These are phyloP conservation scores for Limnothrissa miodon DNA, from an alignment of 2,113 vertebrate genomes.

Conservation along the genomic window DNA sequence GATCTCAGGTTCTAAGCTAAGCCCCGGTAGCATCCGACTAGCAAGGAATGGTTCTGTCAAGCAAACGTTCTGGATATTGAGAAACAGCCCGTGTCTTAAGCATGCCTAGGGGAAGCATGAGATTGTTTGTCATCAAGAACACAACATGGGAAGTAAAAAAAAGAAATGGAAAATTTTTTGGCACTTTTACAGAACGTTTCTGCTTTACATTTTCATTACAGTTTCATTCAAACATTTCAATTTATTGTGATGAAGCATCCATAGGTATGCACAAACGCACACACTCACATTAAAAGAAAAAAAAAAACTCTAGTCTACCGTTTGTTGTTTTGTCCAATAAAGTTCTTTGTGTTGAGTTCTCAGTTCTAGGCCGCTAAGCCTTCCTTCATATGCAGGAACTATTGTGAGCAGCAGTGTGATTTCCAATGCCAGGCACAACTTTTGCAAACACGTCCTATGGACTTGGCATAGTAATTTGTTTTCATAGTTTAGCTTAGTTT, in stretches of 20 bases:
- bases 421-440: slow-evolving; percentile 34
- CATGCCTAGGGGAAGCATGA: slow-evolving; percentile 34
- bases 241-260: slow-evolving; percentile 50
- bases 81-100: too few species aligned
- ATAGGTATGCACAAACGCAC: slow-evolving; percentile 27
- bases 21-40: too few species aligned
- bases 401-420: slow-evolving; percentile 67
- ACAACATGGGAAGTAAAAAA: slow-evolving; percentile 28
- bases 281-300: slow-evolving; percentile 29
- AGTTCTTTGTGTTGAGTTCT: slow-evolving; percentile 46
- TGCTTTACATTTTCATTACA: slow-evolving; percentile 34
- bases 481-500: neutral
- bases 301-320: neutral
- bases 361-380: slow-evolving; percentile 62
- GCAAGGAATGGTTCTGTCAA: too few species aligned
- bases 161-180: slow-evolving; percentile 41
- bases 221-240: slow-evolving; percentile 34
- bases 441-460: neutral
- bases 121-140: slow-evolving; percentile 34
- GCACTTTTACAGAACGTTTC: slow-evolving; percentile 42
- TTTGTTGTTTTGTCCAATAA: slow-evolving; percentile 11
- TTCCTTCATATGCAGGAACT: slow-evolving; percentile 75
- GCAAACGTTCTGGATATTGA: too few species aligned
- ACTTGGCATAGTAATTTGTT: slow-evolving; percentile 3
- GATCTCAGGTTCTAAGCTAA: too few species aligned